Percentiles rank a stretch among this genome's conserved stretches.
phyloP scores from a whole-genome alignment of 1,140 invertebrate genomes.

The Brachionus rubens region DNA sequence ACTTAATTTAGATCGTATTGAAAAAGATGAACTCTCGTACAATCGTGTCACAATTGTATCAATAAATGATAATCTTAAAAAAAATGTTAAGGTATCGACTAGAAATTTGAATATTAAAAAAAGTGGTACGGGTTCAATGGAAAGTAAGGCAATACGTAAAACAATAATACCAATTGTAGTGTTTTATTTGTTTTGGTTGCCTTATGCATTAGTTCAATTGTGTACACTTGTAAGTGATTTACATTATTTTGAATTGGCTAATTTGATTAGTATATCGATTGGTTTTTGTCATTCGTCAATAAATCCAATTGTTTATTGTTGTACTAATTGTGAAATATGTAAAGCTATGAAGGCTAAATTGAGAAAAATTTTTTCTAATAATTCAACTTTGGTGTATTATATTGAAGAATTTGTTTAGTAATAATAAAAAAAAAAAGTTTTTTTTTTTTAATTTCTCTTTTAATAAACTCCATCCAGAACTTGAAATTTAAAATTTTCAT shows the following conservation, averaged over 20 bases:
- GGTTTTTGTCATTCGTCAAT: slow-evolving; percentile 41
- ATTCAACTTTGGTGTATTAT: too few relatives aligned
- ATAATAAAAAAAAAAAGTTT: too few relatives aligned
- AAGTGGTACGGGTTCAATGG: slow-evolving; percentile 12
- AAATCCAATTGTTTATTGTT: slow-evolving; percentile 40
- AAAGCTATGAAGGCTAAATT: slow-evolving; percentile 18
- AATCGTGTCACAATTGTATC: slow-evolving; percentile 3
- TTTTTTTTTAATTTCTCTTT: too few relatives aligned
- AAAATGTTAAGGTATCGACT: background rate
- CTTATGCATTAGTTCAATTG: background rate
- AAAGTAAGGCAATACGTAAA: slow-evolving; percentile 27
- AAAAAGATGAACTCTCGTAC: background rate
- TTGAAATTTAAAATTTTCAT: too few relatives aligned
- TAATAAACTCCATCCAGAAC: too few relatives aligned
- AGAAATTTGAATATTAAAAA: slow-evolving; percentile 27
- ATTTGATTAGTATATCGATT: slow-evolving; percentile 31
- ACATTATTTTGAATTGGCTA: slow-evolving; percentile 17
- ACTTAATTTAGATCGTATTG: background rate
- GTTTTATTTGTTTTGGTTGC: slow-evolving; percentile 43
- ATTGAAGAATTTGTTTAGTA: too few relatives aligned
- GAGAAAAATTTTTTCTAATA: slow-evolving; percentile 32
- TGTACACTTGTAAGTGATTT: background rate
- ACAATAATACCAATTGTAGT: slow-evolving; percentile 38
- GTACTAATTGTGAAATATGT: slow-evolving; percentile 37
- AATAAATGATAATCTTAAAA: background rate